phyloP scores from a whole-genome alignment of 2,797 vertebrate genomes.

The Aphelocoma californica region DNA sequence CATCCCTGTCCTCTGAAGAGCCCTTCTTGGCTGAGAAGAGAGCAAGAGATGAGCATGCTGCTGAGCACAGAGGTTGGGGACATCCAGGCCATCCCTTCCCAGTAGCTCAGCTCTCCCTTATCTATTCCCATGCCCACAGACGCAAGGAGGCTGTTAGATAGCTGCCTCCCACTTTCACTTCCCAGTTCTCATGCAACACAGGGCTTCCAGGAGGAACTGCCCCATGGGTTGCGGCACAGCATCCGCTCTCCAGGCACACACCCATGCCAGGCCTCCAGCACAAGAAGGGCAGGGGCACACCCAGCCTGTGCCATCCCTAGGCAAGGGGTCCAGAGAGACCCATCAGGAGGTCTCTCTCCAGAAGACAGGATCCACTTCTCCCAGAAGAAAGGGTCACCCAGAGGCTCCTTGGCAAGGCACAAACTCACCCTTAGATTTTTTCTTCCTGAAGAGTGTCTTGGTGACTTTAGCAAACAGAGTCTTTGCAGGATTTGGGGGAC shows the following conservation, averaged over 20 bases:
- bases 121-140: neutral
- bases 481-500: slow-evolving; percentile 90
- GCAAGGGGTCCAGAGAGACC: neutral
- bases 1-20: slow-evolving; percentile 85
- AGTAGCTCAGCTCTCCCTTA: neutral
- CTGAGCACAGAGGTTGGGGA: neutral
- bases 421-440: slow-evolving; percentile 87
- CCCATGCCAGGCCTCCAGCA: neutral
- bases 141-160: neutral
- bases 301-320: neutral
- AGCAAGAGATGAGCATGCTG: neutral
- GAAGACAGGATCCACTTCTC: neutral
- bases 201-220: slow-evolving; percentile 39
- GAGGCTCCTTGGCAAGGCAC: neutral
- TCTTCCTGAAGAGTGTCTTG: slow-evolving; percentile 93
- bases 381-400: neutral
- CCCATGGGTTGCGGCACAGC: neutral
- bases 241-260: slow-evolving; percentile 4
- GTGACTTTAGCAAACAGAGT: slow-evolving; percentile 95
- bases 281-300: neutral
- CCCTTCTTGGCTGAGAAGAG: slow-evolving; percentile 81
- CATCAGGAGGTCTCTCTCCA: neutral
- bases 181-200: slow-evolving; percentile 43
- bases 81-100: neutral
- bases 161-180: slow-evolving; percentile 53